Percentiles rank a stretch among this genome's conserved stretches.
These are phyloP conservation scores for Stomatorhinus walkeri DNA, from an alignment of 2,797 vertebrate species.

Conservation along the genomic window DNA sequence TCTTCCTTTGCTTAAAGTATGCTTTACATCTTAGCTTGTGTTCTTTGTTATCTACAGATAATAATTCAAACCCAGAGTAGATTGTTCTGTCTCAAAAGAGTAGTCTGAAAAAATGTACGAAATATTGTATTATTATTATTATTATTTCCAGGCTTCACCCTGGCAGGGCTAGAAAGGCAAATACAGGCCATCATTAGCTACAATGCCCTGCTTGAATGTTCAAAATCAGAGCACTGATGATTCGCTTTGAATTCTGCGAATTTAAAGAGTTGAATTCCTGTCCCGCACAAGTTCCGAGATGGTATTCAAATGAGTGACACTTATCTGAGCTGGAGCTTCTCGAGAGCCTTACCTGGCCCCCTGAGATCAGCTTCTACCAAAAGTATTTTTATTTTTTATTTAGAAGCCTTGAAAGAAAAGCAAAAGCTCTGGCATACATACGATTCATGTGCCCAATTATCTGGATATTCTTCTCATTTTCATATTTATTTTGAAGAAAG, in stretches of 20 bases:
- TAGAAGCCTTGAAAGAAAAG: neutral
- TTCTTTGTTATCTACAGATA: neutral
- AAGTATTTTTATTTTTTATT: neutral
- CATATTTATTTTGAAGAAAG: neutral
- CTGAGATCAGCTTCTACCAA: neutral
- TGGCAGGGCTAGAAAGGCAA: neutral
- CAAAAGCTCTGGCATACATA: neutral
- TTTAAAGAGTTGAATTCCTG: neutral
- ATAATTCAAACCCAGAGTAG: neutral
- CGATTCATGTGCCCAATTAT: neutral
- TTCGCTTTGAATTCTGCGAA: neutral
- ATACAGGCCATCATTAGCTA: neutral
- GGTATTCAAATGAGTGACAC: neutral
- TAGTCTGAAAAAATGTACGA: neutral
- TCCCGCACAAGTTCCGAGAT: neutral
- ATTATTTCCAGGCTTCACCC: neutral
- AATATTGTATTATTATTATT: neutral
- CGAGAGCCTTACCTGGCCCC: neutral
- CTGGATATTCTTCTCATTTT: neutral
- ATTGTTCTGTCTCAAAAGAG: neutral
- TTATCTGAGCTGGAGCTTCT: neutral
- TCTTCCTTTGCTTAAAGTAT: neutral
- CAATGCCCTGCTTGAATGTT: neutral
- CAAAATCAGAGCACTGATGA: neutral
- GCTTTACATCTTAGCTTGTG: neutral